A percentile compares a stretch with the other conserved stretches of the same genome.
Evolutionary conservation across 2,113 vertebrate species (phyloP).

Genomic region (Loxodonta africana): DNA sequence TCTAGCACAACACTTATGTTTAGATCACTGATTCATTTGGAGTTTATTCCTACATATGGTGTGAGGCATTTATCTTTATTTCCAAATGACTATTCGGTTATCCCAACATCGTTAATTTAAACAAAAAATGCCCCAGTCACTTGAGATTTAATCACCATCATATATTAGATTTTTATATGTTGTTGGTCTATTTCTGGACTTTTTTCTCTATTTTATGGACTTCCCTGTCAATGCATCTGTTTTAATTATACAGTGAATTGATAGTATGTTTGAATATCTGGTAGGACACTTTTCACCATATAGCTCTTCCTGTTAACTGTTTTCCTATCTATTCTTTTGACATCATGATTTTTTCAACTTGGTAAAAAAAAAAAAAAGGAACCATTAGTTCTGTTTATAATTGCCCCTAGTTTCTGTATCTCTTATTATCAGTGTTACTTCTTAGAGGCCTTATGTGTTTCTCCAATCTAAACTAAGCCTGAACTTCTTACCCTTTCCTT

Average conservation of each 20-base stretch:
- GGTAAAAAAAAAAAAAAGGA: neutral
- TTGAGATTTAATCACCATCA: neutral
- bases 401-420: neutral
- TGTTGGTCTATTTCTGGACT: neutral
- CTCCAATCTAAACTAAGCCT: neutral
- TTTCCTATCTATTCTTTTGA: neutral
- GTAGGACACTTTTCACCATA: neutral
- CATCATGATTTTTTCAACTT: neutral
- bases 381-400: neutral
- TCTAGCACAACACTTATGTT: neutral
- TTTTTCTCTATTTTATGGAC: neutral
- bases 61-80: neutral
- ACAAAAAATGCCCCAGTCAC: neutral
- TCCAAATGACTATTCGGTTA: neutral
- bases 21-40: neutral
- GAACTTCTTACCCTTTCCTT: neutral
- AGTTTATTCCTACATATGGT: neutral
- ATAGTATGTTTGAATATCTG: neutral
- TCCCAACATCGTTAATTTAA: neutral
- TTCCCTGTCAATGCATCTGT: neutral
- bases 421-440: neutral
- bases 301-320: neutral
- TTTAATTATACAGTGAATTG: neutral
- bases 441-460: neutral
- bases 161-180: neutral